Conservation (phyloP, 2,888 invertebrate species). For the Yponomeuta malinellus region DNA sequence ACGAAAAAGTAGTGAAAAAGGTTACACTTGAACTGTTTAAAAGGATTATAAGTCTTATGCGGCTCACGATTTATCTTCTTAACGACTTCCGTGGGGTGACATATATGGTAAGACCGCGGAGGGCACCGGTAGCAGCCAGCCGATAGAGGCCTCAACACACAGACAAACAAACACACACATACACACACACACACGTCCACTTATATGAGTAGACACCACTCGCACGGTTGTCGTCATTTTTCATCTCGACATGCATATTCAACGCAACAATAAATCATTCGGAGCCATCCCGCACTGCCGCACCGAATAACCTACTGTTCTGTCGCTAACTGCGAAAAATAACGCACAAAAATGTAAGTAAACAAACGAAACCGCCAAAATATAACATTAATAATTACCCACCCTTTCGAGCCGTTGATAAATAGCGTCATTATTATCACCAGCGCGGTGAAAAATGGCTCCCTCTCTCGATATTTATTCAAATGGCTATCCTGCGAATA, state of each 20-base stretch:
- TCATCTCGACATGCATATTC: conserved; percentile 74
- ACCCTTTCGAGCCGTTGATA: conserved; percentile 69
- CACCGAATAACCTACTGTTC: conserved; percentile 64
- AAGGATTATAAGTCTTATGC: conserved; percentile 55
- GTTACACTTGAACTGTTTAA: conserved; percentile 47
- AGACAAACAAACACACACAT: conserved; percentile 33
- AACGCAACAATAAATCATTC: conserved; percentile 71
- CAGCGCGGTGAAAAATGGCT: conserved; percentile 63
- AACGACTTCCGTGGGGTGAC: conserved; percentile 62
- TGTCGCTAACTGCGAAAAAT: conserved; percentile 56
- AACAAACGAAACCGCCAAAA: conserved; percentile 63
- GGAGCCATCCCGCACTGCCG: conserved; percentile 51
- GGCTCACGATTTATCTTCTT: conserved; percentile 63
- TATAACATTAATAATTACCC: conserved; percentile 71
- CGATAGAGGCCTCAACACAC: conserved; percentile 1
- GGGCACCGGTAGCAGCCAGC: conserved; percentile 6
- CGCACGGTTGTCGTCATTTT: conserved; percentile 64
- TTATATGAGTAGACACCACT: conserved; percentile 27
- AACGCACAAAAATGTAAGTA: conserved; percentile 53
- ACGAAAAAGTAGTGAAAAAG: conserved; percentile 34
- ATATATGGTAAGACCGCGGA: conserved; percentile 30
- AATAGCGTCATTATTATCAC: conserved; percentile 72
- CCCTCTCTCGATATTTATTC: conserved; percentile 64
- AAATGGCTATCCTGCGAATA: conserved; percentile 55
- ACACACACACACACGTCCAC: conserved; percentile 39